Evolutionary conservation across 2,888 invertebrate genomes (phyloP).

Genomic region (Stratiomys singularior): DNA sequence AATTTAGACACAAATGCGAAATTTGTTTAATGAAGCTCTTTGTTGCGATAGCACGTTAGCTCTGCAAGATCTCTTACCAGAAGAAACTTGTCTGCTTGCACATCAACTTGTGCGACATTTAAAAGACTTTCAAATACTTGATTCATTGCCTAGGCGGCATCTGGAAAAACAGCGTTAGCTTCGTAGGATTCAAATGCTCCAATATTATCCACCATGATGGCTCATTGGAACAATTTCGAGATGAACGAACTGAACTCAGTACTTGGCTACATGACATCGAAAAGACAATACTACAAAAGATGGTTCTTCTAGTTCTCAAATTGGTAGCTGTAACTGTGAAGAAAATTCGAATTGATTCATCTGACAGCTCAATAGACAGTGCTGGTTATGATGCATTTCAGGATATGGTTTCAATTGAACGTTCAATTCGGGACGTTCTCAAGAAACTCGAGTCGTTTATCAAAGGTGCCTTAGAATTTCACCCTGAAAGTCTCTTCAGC

Average conservation of each 20-base stretch:
- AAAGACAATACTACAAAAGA: slow-evolving; percentile 84
- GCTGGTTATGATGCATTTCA: slow-evolving; percentile 87
- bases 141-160: slow-evolving; percentile 63
- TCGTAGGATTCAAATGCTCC: slow-evolving; percentile 62
- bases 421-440: slow-evolving; percentile 84
- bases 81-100: slow-evolving; percentile 87
- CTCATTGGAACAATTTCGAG: slow-evolving; percentile 60
- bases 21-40: slow-evolving; percentile 87
- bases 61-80: slow-evolving; percentile 85
- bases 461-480: slow-evolving; percentile 82
- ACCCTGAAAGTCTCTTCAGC: slow-evolving; percentile 87
- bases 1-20: slow-evolving; percentile 85
- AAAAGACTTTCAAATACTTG: slow-evolving; percentile 80
- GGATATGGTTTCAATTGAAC: slow-evolving; percentile 88
- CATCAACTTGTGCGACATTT: slow-evolving; percentile 87
- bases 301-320: slow-evolving; percentile 86
- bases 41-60: slow-evolving; percentile 93
- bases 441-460: slow-evolving; percentile 85
- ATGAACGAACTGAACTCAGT: slow-evolving; percentile 62
- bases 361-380: slow-evolving; percentile 85
- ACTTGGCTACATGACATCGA: slow-evolving; percentile 67
- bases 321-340: slow-evolving; percentile 91
- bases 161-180: slow-evolving; percentile 62
- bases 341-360: slow-evolving; percentile 87
- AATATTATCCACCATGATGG: slow-evolving; percentile 57